A percentile compares a stretch with the other conserved stretches of the same genome.
These are phyloP conservation scores for Terrapene triunguis DNA, from an alignment of 2,113 vertebrate species.

Conservation along the genomic window DNA sequence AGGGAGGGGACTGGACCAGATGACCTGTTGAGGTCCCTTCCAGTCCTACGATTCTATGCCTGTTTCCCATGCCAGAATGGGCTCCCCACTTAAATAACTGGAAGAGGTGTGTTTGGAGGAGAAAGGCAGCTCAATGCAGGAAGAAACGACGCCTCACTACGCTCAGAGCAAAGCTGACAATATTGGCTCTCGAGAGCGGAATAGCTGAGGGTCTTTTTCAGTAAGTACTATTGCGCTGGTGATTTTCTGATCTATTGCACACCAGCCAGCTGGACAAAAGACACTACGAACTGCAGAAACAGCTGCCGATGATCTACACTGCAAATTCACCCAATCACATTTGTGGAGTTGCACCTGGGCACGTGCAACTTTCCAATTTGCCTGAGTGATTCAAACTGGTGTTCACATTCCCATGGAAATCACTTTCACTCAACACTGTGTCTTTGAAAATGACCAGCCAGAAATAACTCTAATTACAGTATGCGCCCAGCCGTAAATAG, in stretches of 20 bases:
- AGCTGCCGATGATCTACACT: rapidly evolving
- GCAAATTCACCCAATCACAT: background rate
- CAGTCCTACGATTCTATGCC: background rate
- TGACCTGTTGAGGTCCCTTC: too few species aligned
- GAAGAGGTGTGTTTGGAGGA: background rate
- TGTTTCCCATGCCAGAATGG: background rate
- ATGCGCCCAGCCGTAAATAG: background rate
- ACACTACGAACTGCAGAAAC: background rate
- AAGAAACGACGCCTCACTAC: background rate
- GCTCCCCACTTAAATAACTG: background rate
- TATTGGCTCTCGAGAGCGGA: background rate
- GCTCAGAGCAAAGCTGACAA: rapidly evolving
- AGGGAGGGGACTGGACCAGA: too few species aligned
- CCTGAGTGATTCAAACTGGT: rapidly evolving
- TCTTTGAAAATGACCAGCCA: background rate
- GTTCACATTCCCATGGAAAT: background rate
- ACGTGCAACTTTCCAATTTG: background rate
- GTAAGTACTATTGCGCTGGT: background rate
- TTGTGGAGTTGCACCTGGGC: rapidly evolving
- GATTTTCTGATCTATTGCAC: too few species aligned
- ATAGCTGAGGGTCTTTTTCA: background rate
- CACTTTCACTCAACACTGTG: rapidly evolving
- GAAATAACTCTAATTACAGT: background rate
- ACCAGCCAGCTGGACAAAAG: background rate
- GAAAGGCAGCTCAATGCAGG: background rate